phyloP scores from a whole-genome alignment of 2,888 invertebrate genomes.

The Drosophila nr. perissopoda region DNA sequence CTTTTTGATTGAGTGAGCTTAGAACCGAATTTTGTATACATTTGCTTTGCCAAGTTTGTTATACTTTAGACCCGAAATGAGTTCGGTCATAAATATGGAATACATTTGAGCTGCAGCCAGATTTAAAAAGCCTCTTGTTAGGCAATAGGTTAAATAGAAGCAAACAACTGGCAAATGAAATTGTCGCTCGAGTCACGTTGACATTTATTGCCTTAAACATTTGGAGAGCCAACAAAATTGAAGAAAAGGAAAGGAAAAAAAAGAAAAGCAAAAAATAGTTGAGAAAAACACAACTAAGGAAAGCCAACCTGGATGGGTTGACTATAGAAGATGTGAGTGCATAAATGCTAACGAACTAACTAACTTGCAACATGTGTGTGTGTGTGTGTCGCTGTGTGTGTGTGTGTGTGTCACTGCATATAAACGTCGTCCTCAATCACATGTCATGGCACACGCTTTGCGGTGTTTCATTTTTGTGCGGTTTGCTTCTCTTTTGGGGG shows the following conservation, averaged over 20 bases:
- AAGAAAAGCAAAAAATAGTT: background rate
- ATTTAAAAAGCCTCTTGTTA: slow-evolving; percentile 1
- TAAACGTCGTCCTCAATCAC: slow-evolving; percentile 81
- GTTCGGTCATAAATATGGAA: background rate
- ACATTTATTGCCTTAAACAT: slow-evolving; percentile 69
- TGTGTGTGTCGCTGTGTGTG: slow-evolving; percentile 41
- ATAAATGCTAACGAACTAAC: slow-evolving; percentile 79
- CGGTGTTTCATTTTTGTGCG: slow-evolving; percentile 75
- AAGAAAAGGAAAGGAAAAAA: slow-evolving; percentile 26
- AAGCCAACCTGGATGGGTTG: background rate
- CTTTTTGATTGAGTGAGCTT: background rate
- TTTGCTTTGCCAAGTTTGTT: background rate
- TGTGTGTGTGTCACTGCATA: slow-evolving; percentile 50
- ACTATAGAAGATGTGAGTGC: slow-evolving; percentile 56
- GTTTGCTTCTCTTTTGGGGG: slow-evolving; percentile 60
- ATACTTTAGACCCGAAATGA: background rate
- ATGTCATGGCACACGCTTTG: slow-evolving; percentile 78
- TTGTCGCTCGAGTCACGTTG: slow-evolving; percentile 40
- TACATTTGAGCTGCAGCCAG: slow-evolving; percentile 25
- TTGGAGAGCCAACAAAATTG: slow-evolving; percentile 44
- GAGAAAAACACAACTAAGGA: slow-evolving; percentile 12
- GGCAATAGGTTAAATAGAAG: slow-evolving; percentile 20
- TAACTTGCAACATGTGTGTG: slow-evolving; percentile 61
- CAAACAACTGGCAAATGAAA: slow-evolving; percentile 17
- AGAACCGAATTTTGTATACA: background rate